Base-by-base conservation (phyloP, 2,113 vertebrate species). In the Myodes glareolus region DNA sequence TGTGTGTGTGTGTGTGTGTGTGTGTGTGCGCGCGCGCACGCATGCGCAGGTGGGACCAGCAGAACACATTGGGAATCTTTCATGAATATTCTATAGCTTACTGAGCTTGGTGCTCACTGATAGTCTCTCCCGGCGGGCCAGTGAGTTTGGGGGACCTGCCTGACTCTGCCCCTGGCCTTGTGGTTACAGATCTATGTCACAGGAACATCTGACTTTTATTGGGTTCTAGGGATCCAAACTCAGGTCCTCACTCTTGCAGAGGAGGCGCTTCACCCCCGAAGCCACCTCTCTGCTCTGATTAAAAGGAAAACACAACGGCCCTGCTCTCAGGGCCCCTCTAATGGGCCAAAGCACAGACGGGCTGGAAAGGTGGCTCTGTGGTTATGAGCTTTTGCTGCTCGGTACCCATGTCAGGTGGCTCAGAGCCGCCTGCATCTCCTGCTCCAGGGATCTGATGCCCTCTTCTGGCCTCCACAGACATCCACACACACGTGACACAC, bases 71-170 rank as follows among this genome's bases (percentile, higher is more conserved):
- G 36, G 80, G 36, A 27, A 5, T 31, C 16, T 29, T 68, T 63
- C 19, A 36, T 36, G 9, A 50, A 6, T 4, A 9, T 47, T 90
- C 90, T 82, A 84, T 90, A 90, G 82, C 29, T 67, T 33, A 50
- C 63, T 36, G 31, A 36, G 33, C 29, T 0, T 21, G 19, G 84
- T 21, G 16, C 27, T 33, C 58, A 31, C 27, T 67, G 39, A 47
- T 31, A 0, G 14, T 42, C 81, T 63, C 81, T 29, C 27, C 52
- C 16, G 36, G 58, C 4, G 31, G 27, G 27, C 45, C 75, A 47
- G 45, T 47, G 75, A 77, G 45, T 31, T n/a, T 50, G 67, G 82
- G 92, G 96, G 11, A 93, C 94, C 90, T 36, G 27, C 68, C 25
- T 29, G 21, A 17, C 58, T 88, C 39, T n/a, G 25, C 5, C 55